Evolutionary conservation across 2,888 invertebrate genomes (phyloP).

Genomic region (Furcula furcula): DNA sequence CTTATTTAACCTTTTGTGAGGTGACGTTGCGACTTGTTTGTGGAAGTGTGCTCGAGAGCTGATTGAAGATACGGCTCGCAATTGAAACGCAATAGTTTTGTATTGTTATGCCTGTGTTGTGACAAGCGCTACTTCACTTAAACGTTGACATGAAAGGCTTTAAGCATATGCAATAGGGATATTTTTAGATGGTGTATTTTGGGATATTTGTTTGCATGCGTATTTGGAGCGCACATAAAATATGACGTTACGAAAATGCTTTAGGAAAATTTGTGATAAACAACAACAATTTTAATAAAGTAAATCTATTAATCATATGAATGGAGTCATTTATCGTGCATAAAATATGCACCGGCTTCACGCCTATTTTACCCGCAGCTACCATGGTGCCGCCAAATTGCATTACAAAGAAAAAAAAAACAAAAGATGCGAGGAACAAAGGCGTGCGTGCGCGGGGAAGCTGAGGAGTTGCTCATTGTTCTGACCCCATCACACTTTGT

Average conservation of each 20-base stretch:
- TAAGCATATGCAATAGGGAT: not conserved
- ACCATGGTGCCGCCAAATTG: conserved; percentile 49
- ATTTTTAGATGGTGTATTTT: not conserved
- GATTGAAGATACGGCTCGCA: conserved; percentile 31
- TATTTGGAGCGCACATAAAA: too few species aligned
- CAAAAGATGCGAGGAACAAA: conserved; percentile 59
- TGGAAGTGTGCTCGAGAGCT: conserved; percentile 17
- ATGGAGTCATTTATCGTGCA: conserved; percentile 30
- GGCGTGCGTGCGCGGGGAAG: conserved; percentile 57
- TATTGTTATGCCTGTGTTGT: conserved; percentile 24
- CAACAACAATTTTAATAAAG: conserved; percentile 3
- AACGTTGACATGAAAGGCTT: not conserved
- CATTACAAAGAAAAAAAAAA: conserved; percentile 59
- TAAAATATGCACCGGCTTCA: conserved; percentile 49
- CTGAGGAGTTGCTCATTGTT: conserved; percentile 60
- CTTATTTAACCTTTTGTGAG: conserved; percentile 55
- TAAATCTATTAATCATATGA: conserved; percentile 23
- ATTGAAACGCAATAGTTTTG: conserved; percentile 25
- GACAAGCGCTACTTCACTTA: conserved; percentile 12
- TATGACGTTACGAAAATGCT: too few species aligned
- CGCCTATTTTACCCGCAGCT: conserved; percentile 43
- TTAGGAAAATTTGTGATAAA: too few species aligned
- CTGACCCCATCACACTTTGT: conserved; percentile 43
- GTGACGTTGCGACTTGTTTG: conserved; percentile 17
- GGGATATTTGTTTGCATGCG: not conserved